Evolutionary conservation across 2,888 invertebrate species (phyloP).

Genomic region (Cinara cedri): DNA sequence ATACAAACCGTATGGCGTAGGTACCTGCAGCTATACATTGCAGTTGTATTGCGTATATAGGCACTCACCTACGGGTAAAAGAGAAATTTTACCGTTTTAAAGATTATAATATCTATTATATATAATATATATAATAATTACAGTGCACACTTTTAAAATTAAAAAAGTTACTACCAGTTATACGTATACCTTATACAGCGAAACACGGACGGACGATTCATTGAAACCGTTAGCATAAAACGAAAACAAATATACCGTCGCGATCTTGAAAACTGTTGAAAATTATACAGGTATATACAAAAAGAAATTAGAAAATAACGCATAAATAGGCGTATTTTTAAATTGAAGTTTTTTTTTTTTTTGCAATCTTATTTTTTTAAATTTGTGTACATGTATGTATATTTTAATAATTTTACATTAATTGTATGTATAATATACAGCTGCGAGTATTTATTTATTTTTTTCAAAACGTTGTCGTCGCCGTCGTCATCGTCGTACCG

Average conservation of each 20-base stretch:
- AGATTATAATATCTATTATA: background rate
- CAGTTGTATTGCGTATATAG: no score
- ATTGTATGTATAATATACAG: background rate
- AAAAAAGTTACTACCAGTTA: no score
- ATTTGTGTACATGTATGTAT: background rate
- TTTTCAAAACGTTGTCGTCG: no score
- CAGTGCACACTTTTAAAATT: no score
- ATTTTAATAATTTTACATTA: background rate
- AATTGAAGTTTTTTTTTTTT: background rate
- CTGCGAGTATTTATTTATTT: slow-evolving; percentile 8
- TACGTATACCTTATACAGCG: background rate
- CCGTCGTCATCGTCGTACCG: background rate
- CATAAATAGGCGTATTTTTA: background rate
- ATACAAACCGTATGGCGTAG: no score
- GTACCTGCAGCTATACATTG: no score
- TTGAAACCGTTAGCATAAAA: background rate
- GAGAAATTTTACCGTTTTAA: slow-evolving; percentile 22
- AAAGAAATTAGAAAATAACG: background rate
- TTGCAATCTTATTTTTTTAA: slow-evolving; percentile 26
- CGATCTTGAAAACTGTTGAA: no score
- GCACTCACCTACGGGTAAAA: slow-evolving; percentile 50
- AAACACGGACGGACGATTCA: background rate
- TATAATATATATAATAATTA: no score
- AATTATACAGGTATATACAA: background rate
- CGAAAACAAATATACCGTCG: no score